Conservation (phyloP, 2,797 vertebrate genomes). For the Paguma larvata region DNA sequence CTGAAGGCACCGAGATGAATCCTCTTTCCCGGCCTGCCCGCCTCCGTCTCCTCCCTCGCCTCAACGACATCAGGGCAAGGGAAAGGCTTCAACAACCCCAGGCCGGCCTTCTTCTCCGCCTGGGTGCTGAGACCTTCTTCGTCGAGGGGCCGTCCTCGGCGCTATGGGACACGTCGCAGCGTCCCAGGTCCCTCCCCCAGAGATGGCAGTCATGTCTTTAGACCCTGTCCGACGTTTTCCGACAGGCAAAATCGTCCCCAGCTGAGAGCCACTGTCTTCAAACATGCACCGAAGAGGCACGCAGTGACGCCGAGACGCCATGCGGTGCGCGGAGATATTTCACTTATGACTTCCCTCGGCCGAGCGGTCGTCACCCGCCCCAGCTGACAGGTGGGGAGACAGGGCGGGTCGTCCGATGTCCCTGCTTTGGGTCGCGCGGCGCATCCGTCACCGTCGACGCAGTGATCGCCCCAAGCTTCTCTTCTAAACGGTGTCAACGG, state of each 20-base stretch:
- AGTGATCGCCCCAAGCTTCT: too few relatives aligned
- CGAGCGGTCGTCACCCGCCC: fast-evolving
- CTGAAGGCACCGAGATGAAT: not conserved
- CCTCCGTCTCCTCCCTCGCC: not conserved
- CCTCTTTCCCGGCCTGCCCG: not conserved
- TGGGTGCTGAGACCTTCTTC: not conserved
- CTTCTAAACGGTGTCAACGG: not conserved
- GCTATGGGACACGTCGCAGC: not conserved
- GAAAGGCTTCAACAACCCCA: not conserved
- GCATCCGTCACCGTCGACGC: fast-evolving
- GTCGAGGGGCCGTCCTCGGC: too few relatives aligned
- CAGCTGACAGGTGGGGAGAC: fast-evolving
- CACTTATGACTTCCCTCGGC: not conserved
- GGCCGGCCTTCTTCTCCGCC: not conserved
- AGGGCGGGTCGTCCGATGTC: too few relatives aligned
- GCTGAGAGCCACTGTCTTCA: not conserved
- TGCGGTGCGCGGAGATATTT: not conserved
- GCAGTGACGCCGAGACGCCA: not conserved
- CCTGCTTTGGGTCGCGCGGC: not conserved
- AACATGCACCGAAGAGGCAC: not conserved
- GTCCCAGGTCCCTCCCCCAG: not conserved
- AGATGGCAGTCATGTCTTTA: not conserved
- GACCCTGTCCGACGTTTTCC: not conserved
- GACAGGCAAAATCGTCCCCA: not conserved
- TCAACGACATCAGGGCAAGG: not conserved